Percentiles rank a stretch among this genome's conserved stretches.
These are phyloP conservation scores for Rhinogobius similis DNA, from an alignment of 2,113 vertebrate genomes.

Conservation along the genomic window DNA sequence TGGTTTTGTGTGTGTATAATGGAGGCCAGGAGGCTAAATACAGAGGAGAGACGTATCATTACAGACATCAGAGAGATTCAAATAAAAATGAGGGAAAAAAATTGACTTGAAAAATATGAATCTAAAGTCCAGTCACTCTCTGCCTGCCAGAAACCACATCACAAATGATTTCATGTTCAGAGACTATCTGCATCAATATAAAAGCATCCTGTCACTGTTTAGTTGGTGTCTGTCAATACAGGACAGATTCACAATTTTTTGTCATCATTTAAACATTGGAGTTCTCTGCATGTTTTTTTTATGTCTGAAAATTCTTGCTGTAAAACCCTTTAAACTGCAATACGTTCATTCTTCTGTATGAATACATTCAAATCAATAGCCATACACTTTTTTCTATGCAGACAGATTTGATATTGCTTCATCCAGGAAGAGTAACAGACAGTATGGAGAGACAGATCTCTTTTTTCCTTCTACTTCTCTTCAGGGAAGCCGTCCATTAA, in stretches of 20 bases:
- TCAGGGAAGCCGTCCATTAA: conserved; percentile 65
- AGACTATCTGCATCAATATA: conserved; percentile 25
- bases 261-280: neutral
- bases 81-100: neutral
- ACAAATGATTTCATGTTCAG: conserved; percentile 58
- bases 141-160: conserved; percentile 42
- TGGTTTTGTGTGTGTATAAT: conserved; percentile 29
- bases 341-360: conserved; percentile 41
- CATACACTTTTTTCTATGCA: conserved; percentile 25
- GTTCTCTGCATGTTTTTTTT: neutral
- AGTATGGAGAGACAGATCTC: conserved; percentile 8
- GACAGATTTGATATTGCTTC: conserved; percentile 36
- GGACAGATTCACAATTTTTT: conserved; percentile 22
- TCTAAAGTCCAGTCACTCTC: conserved; percentile 61
- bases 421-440: conserved; percentile 13
- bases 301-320: conserved; percentile 48
- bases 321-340: conserved; percentile 44
- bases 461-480: conserved; percentile 13
- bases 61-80: conserved; percentile 2
- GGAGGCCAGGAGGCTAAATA: neutral
- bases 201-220: conserved; percentile 18
- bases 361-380: conserved; percentile 49
- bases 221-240: conserved; percentile 19
- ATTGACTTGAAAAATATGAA: conserved; percentile 2
- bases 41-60: neutral